A percentile compares a stretch with the other conserved stretches of the same genome.
Conservation (phyloP, 2,113 vertebrate genomes). For the Psilopogon haemacephalus region DNA sequence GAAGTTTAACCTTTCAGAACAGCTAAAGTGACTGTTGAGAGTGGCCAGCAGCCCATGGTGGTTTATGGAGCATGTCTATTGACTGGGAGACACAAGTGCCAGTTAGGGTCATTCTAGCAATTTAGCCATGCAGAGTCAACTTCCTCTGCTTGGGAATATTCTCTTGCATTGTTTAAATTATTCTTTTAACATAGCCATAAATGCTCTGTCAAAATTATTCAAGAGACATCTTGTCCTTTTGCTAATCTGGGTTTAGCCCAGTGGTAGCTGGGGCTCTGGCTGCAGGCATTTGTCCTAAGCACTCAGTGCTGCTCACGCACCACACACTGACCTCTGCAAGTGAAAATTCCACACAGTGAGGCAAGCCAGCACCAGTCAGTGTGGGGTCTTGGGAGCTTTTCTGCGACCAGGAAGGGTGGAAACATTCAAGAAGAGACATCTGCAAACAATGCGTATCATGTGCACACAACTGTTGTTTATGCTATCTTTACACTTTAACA, state of each 20-base stretch:
- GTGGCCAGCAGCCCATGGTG: neutral
- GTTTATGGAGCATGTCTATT: neutral
- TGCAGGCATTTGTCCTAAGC: neutral
- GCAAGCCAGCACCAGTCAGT: neutral
- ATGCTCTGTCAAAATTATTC: neutral
- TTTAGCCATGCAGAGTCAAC: neutral
- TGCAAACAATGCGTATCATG: neutral
- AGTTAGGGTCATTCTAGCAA: neutral
- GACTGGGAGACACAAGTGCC: neutral
- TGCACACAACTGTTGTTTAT: neutral
- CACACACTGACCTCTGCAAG: fast-evolving
- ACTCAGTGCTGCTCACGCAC: neutral
- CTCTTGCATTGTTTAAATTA: neutral
- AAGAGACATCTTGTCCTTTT: neutral
- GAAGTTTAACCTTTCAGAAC: neutral
- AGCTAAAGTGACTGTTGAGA: neutral
- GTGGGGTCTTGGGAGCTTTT: neutral
- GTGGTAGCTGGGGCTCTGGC: neutral
- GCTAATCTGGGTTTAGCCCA: neutral
- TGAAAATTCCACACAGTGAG: fast-evolving
- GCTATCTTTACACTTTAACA: neutral
- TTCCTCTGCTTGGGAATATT: neutral
- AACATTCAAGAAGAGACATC: neutral
- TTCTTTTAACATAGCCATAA: neutral
- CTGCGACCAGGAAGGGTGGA: neutral